Evolutionary conservation across 2,888 invertebrate species (phyloP), one percentile per base, ranked within the genome.

Genomic region (Drosophila mimica): DNA sequence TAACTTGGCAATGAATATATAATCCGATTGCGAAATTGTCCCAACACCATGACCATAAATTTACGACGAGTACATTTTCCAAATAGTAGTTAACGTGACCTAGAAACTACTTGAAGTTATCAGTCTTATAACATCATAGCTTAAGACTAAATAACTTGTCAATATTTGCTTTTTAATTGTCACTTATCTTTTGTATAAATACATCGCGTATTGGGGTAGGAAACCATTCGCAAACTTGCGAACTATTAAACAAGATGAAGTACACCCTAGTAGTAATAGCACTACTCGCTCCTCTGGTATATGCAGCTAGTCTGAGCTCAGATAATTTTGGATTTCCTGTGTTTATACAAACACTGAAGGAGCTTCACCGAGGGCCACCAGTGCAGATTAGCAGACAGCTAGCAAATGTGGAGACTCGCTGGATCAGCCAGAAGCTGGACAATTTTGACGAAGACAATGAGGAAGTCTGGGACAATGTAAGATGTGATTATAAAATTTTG

Each of bases 381-480:
- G 11, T 53, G 3, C 38, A 58, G 15, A 17, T 36, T 1, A 59
- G 8, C 11, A 61, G 13, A 13, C 46, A 31, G 6, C 68, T 76
- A 15, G 61, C 75, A 30, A 78, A 77, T 62, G 79, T 86, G 11
- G 48, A 86, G 58, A 77, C 78, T 7, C 76, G 82, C 2, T 94
- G 94, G 94, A 93, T 95, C 52, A 82, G 89, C 2, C 94, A 95
- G 92, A 94, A 94, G 1, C 75, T 95, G 3, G 95, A 88, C 83
- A 94, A 95, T 84, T 95, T 95, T 78, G 94, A 95, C 82, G 61
- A 30, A 0, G 93, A 93, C 51, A 94, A 95, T 68, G 87, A 91
- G 43, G 93, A 93, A 20, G 94, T 93, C 0, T 95, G 94, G 93
- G 76, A 88, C 40, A 95, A 95, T 53, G 84, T 88, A 65, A 77